These are phyloP conservation scores for Cephus nigrinus DNA, from an alignment of 2,888 invertebrate genomes.

Conservation along the genomic window DNA sequence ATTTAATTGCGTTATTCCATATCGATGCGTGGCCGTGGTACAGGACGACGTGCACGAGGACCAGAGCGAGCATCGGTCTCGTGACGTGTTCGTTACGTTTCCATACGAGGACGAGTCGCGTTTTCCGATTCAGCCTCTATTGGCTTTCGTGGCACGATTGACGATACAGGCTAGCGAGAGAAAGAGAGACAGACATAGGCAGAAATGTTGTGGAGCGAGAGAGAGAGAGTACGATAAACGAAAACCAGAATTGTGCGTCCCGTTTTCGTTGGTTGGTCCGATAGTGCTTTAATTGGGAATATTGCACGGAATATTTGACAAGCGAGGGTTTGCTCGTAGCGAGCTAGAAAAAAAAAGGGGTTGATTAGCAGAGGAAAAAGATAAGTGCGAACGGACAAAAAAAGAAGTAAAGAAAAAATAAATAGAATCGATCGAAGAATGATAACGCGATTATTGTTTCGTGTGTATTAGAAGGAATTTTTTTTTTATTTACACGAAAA, in stretches of 20 bases:
- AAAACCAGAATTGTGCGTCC: background rate
- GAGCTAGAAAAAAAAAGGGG: background rate
- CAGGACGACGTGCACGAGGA: background rate
- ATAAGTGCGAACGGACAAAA: background rate
- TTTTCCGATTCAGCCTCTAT: background rate
- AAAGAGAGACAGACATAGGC: background rate
- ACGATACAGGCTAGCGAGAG: background rate
- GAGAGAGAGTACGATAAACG: background rate
- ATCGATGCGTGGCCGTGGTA: background rate
- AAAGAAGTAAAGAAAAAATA: background rate
- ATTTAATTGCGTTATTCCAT: background rate
- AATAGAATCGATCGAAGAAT: background rate
- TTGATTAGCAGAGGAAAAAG: background rate
- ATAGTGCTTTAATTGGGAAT: background rate
- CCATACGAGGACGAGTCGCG: background rate
- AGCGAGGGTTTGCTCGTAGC: background rate
- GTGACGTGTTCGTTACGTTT: background rate
- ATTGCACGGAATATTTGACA: background rate
- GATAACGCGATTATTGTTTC: background rate
- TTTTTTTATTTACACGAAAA: background rate
- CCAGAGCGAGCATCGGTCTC: background rate
- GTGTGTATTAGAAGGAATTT: background rate
- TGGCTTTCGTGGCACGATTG: background rate
- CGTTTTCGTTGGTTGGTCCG: background rate
- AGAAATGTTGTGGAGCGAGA: background rate